Evolutionary conservation across 2,888 invertebrate species (phyloP).

Genomic region (Phyllotreta striolata): DNA sequence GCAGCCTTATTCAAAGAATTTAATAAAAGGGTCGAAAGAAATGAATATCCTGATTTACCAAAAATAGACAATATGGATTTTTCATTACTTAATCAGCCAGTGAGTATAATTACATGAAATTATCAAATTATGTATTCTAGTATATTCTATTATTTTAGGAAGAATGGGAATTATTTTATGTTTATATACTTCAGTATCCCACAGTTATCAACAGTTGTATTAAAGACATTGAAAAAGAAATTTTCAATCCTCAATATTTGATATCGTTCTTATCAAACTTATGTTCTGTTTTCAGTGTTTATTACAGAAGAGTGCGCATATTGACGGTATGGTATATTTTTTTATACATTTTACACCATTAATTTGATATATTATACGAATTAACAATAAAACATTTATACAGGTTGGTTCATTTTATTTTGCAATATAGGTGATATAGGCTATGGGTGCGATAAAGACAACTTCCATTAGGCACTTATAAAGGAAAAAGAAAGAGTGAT

Average conservation of each 20-base stretch:
- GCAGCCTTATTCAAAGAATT: conserved; percentile 72
- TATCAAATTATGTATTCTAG: background rate
- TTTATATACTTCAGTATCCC: conserved; percentile 72
- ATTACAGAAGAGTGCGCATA: conserved; percentile 75
- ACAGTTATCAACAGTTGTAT: conserved; percentile 67
- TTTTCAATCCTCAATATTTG: conserved; percentile 70
- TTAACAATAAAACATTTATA: background rate
- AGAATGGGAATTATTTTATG: conserved; percentile 78
- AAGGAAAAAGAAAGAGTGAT: too few relatives aligned
- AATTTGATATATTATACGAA: background rate
- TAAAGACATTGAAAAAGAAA: conserved; percentile 62
- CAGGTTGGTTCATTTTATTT: background rate
- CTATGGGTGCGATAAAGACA: too few relatives aligned
- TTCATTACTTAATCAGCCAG: conserved; percentile 70
- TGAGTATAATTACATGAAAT: conserved; percentile 53
- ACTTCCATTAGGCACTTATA: too few relatives aligned
- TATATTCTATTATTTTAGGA: conserved; percentile 65
- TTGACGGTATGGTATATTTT: conserved; percentile 68
- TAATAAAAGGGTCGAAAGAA: conserved; percentile 64
- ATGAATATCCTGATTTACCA: conserved; percentile 70
- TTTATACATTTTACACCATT: background rate
- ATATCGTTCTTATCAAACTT: conserved; percentile 71
- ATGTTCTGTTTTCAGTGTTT: conserved; percentile 74
- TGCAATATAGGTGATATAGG: too few relatives aligned
- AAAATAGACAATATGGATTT: conserved; percentile 69